Conservation (phyloP, 2,797 vertebrate genomes). For the Anisognathus igniventris region DNA sequence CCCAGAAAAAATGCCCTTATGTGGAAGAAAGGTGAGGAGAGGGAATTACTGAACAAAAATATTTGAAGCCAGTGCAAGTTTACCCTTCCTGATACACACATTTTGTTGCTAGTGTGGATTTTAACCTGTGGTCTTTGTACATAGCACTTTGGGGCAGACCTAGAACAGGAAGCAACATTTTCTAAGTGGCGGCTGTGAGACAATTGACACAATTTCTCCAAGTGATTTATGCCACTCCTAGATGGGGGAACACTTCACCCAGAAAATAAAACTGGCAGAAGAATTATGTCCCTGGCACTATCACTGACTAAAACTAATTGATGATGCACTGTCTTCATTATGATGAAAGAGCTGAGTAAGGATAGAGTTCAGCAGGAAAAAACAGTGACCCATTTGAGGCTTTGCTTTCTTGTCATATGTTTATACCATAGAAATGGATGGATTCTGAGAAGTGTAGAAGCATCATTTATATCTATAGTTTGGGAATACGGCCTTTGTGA, state of each 20-base stretch:
- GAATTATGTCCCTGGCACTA: conserved; percentile 33
- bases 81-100: background rate
- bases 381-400: background rate
- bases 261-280: conserved; percentile 22
- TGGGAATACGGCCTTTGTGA: background rate
- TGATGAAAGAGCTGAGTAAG: conserved; percentile 22
- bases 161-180: background rate
- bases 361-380: conserved; percentile 21
- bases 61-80: background rate
- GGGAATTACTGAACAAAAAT: background rate
- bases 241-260: background rate
- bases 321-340: conserved; percentile 34
- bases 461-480: background rate
- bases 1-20: background rate
- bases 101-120: background rate
- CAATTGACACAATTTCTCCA: background rate
- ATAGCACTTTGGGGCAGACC: background rate
- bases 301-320: conserved; percentile 50
- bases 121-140: background rate
- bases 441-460: background rate
- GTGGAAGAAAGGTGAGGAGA: background rate
- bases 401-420: conserved; percentile 11
- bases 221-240: conserved; percentile 8
- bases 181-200: background rate
- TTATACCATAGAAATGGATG: background rate